Base-by-base conservation (phyloP, 2,797 vertebrate genomes). In the Sebastes nivosus region DNA sequence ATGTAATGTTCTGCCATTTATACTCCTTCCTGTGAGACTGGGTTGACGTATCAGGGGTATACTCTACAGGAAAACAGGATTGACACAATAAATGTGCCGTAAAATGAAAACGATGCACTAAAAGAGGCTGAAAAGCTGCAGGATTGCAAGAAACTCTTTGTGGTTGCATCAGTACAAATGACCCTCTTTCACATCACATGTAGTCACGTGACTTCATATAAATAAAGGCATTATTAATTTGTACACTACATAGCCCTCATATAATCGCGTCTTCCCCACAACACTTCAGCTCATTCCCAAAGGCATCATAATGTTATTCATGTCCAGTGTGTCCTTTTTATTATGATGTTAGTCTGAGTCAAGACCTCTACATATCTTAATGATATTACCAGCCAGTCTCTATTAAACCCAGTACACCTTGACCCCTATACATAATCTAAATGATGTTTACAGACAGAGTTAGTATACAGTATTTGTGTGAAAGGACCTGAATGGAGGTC, bases 401-500 rank as follows among this genome's bases (percentile, higher is more conserved):
- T 57, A 69, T 81, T 68, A 46, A 67, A 46, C 73, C 27, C 32
- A 55, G 34, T 25, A 13, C 11, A 29, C 50, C 13, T 16, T 6
- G 7, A 61, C 64, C 32, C 20, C 20, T 42, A 20, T 29, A 57
- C 20, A 60, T 67, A 24, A 72, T 67, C 61, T 25, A 18, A 63
- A 22, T 5, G 25, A 71, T 89, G 80, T 87, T 84, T 88, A 81
- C 81, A 68, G 52, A 77, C 36, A 22, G 54, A 29, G 20, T 74
- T 72, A 69, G 66, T 77, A 38, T 14, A 54, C 78, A 55, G 52
- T 55, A 24, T 83, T 36, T 52, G 38, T 52, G 70, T 60, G 75
- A 78, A 66, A 32, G 77, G 63, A 36, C 14, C 77, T 83, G 82
- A 85, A 76, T 58, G 74, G 78, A 70, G 66, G 76, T 77, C 46